These are phyloP conservation scores for Clusia tigrina DNA, from an alignment of 2,888 invertebrate species.

Conservation along the genomic window DNA sequence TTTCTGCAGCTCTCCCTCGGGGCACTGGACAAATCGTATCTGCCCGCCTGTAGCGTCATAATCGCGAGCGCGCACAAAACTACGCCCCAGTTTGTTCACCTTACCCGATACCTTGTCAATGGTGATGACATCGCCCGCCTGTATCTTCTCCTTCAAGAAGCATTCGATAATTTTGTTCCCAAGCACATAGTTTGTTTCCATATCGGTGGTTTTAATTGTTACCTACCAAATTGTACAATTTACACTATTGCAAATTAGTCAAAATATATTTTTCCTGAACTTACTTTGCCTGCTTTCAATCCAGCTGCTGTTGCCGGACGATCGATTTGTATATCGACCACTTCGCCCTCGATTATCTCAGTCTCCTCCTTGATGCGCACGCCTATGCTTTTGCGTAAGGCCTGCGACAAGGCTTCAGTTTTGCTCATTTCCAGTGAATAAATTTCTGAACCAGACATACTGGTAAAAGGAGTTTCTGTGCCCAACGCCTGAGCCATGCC, in stretches of 20 bases:
- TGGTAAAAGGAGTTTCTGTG: constrained; percentile 95
- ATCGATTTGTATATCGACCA: constrained; percentile 96
- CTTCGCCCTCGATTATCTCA: constrained; percentile 98
- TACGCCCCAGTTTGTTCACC: constrained; percentile 88
- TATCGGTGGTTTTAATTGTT: constrained; percentile 98
- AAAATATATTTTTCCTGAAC: background rate
- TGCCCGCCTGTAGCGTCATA: constrained; percentile 95
- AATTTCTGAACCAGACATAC: constrained; percentile 98
- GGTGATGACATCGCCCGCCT: constrained; percentile 95
- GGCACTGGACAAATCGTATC: constrained; percentile 95
- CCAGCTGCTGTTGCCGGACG: constrained; percentile 90
- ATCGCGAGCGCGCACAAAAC: constrained; percentile 94
- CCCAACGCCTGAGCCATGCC: constrained; percentile 93
- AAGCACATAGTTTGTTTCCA: constrained; percentile 99
- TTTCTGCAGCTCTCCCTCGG: constrained; percentile 98
- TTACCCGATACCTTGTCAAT: constrained; percentile 99
- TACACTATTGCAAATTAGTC: background rate
- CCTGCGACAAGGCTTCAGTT: constrained; percentile 96
- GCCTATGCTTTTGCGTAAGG: constrained; percentile 96
- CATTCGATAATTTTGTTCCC: constrained; percentile 98
- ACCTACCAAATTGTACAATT: constrained; percentile 59
- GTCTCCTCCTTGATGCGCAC: constrained; percentile 97
- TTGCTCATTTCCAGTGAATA: constrained; percentile 99
- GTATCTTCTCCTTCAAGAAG: constrained; percentile 93
- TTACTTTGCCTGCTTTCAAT: constrained; percentile 76